A percentile compares a stretch with the other conserved stretches of the same genome.
Evolutionary conservation across 2,797 vertebrate genomes (phyloP).

Genomic region (Nothura maculosa): DNA sequence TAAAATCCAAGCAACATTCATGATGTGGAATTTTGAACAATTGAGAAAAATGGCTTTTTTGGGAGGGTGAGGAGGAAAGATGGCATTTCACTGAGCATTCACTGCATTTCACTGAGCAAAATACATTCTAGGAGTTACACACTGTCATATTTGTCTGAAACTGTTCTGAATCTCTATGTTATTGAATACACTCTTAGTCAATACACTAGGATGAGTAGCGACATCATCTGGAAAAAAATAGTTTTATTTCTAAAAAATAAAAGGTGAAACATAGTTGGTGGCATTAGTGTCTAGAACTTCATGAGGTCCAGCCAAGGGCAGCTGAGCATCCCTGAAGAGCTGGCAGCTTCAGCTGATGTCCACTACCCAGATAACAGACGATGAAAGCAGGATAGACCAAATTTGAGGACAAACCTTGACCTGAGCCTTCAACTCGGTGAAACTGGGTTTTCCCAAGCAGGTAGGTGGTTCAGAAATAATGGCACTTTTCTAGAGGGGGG

Average conservation of each 20-base stretch:
- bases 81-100: neutral
- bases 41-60: neutral
- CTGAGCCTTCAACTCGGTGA: neutral
- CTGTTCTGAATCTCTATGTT: neutral
- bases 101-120: neutral
- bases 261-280: neutral
- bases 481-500: neutral
- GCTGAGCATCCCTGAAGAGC: neutral
- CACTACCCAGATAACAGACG: neutral
- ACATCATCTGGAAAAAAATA: neutral
- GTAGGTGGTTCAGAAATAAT: neutral
- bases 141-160: neutral
- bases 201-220: neutral
- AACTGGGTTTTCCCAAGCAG: neutral
- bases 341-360: neutral
- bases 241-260: neutral
- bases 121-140: neutral
- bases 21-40: neutral
- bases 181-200: neutral
- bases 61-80: neutral
- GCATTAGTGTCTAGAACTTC: neutral
- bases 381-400: rapidly evolving
- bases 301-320: neutral
- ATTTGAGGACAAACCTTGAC: neutral
- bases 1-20: neutral